Base-by-base conservation (phyloP, 2,797 vertebrate species). In the Strix occidentalis region DNA sequence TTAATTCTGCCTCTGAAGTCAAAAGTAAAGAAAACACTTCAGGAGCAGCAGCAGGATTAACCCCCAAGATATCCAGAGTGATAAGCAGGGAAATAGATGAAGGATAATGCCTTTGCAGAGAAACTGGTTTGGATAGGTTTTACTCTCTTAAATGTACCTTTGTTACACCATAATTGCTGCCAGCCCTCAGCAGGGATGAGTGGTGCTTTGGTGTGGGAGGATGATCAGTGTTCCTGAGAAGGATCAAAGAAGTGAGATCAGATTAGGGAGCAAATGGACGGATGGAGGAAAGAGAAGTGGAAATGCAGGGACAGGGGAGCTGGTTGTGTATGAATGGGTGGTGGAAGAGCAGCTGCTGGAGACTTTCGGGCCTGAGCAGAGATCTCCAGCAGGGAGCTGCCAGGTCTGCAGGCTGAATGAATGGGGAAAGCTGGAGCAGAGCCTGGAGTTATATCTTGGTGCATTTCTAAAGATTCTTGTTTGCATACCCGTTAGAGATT, bases 351-450 rank as follows among this genome's bases (percentile, higher is more conserved):
- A 81, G 81, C 83, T 89, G 71, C 82, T 43, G 9, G 76, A 89
- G 90, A 57, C 88, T 93, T 72, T 45, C 1, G 18, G 18, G 63
- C 78, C 93, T 95, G 48, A 95, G 89, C 63, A 74, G 91, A 79
- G 79, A 76, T 90, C 82, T 94, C 91, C 70, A 65, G 81, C 79
- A 56, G 84, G 39, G 69, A 96, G 91, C 87, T 20, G 16, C 92
- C 89, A 94, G 82, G 72, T 94, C 93, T 90, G 90, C 87, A 93
- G 76, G 35, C 50, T 87, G 74, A 97, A 94, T 97, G 96, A 97
- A 97, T 91, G 95, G 77, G 48, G 75, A 89, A 79, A 83, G 78
- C 94, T 96, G 95, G 95, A 97, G 50, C 88, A 77, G 66, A 96
- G 93, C 93, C 91, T 90, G 84, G 89, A 94, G 65, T 91, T 92